Conservation (phyloP, 2,797 vertebrate genomes). For the Rachycentron canadum region DNA sequence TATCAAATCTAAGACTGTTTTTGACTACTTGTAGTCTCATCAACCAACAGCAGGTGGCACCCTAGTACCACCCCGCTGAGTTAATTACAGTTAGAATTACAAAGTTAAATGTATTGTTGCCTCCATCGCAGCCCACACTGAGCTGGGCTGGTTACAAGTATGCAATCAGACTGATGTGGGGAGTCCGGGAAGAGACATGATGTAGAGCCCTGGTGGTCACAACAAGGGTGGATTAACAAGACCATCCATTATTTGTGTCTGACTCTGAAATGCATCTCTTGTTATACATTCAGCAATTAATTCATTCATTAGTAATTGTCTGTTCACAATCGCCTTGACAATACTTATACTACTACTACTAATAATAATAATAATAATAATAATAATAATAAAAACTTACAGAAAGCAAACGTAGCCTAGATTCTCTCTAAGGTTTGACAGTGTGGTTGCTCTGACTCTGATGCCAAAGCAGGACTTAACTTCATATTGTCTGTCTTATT, state of each 20-base stretch:
- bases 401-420: background rate
- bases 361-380: too few species aligned
- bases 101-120: too few species aligned
- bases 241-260: background rate
- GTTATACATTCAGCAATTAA: too few species aligned
- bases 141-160: constrained; percentile 6
- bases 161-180: background rate
- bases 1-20: too few species aligned
- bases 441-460: background rate
- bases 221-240: background rate
- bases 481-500: background rate
- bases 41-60: constrained; percentile 49
- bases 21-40: background rate
- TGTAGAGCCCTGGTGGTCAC: background rate
- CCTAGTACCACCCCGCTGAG: background rate
- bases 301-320: background rate
- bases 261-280: background rate
- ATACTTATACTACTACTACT: too few species aligned
- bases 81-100: too few species aligned
- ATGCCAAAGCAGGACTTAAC: background rate
- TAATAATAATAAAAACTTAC: background rate
- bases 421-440: background rate
- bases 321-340: background rate
- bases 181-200: background rate
- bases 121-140: background rate